Conservation (phyloP, 2,797 vertebrate species). For the Lepilemur ruficaudatus region DNA sequence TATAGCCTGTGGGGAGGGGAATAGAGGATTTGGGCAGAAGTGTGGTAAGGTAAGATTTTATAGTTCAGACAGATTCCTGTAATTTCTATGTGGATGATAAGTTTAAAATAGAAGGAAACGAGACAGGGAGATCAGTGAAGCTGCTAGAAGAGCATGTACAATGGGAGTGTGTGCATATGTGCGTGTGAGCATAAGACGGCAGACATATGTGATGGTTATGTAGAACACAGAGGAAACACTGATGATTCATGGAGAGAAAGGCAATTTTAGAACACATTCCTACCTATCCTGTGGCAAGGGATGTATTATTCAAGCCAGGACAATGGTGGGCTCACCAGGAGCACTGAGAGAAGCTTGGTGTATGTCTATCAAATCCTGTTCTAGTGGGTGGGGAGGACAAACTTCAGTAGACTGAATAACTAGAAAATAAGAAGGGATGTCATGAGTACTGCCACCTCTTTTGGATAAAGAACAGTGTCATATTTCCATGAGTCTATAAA, state of each 20-base stretch:
- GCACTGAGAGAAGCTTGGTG: neutral
- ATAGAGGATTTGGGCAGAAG: neutral
- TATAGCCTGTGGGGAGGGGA: neutral
- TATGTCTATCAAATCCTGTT: neutral
- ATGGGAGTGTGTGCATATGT: neutral
- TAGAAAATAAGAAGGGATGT: neutral
- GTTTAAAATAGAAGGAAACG: neutral
- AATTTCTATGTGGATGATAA: neutral
- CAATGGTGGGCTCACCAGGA: neutral
- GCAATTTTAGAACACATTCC: neutral
- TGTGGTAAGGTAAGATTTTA: neutral
- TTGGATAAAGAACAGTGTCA: neutral
- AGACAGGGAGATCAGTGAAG: neutral
- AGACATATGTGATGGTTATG: neutral
- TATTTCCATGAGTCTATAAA: neutral
- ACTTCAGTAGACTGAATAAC: neutral
- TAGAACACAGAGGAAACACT: neutral
- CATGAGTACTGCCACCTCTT: neutral
- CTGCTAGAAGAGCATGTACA: neutral
- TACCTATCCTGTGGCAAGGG: neutral
- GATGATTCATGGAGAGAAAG: neutral
- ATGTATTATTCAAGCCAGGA: neutral
- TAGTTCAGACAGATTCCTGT: neutral
- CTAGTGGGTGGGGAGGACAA: neutral
- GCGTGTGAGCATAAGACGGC: neutral